These are phyloP conservation scores for Drosophila nigritarsus DNA, from an alignment of 2,888 invertebrate species.

Conservation along the genomic window DNA sequence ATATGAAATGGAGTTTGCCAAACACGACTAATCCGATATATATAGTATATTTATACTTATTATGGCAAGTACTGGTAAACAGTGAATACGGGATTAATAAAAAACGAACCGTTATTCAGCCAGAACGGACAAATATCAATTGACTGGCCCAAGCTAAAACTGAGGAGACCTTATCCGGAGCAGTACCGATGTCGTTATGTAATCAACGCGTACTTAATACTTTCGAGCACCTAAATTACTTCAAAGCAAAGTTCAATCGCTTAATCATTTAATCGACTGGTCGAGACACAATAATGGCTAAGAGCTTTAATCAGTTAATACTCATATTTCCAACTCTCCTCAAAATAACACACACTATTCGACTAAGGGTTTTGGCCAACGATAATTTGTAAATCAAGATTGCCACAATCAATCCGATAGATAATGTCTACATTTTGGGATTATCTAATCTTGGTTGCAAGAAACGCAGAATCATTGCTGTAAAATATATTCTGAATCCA, in stretches of 20 bases:
- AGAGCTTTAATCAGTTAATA: not conserved
- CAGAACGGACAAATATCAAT: not conserved
- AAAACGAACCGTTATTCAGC: not conserved
- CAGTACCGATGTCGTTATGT: not conserved
- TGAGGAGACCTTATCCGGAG: not conserved
- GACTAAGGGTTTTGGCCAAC: not conserved
- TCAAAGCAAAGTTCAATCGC: slow-evolving; percentile 8
- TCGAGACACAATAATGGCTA: not conserved
- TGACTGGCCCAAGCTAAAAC: not conserved
- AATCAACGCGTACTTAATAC: not conserved
- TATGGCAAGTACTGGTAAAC: too few relatives aligned
- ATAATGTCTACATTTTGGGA: not conserved
- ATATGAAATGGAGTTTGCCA: not conserved
- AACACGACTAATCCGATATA: not conserved
- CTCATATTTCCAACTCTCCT: not conserved
- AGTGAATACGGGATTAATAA: not conserved
- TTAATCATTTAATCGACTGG: not conserved
- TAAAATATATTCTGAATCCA: not conserved
- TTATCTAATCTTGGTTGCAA: not conserved
- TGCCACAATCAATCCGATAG: not conserved
- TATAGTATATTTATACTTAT: not conserved
- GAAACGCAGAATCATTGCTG: not conserved
- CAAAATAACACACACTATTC: not conserved
- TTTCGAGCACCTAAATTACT: not conserved
- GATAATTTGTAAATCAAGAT: not conserved